These are phyloP conservation scores for Spisula solida DNA, from an alignment of 2,888 invertebrate genomes.

Conservation along the genomic window DNA sequence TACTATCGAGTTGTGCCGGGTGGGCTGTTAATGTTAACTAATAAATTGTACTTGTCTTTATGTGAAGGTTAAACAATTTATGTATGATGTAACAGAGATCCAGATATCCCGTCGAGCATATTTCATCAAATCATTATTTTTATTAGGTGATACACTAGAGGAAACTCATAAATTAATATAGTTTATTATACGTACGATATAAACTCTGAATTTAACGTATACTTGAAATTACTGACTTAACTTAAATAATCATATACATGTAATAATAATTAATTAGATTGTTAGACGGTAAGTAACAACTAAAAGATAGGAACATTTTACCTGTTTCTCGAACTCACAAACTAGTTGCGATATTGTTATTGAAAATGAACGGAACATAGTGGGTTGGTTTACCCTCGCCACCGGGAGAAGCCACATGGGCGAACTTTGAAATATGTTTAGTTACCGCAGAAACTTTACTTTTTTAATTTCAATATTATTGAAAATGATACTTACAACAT, in stretches of 20 bases:
- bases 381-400: too few relatives aligned
- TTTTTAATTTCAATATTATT: too few relatives aligned
- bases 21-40: too few relatives aligned
- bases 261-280: not conserved
- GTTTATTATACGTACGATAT: not conserved
- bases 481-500: too few relatives aligned
- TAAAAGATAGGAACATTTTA: too few relatives aligned
- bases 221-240: conserved; percentile 11
- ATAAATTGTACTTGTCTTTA: not conserved
- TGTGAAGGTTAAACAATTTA: not conserved
- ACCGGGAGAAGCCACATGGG: too few relatives aligned
- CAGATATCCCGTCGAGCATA: not conserved
- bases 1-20: too few relatives aligned
- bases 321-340: too few relatives aligned
- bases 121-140: conserved; percentile 17
- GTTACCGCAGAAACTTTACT: too few relatives aligned
- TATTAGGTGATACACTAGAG: conserved; percentile 2
- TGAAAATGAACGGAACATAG: too few relatives aligned
- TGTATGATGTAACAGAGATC: not conserved
- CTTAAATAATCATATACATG: not conserved
- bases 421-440: too few relatives aligned
- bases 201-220: not conserved
- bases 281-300: not conserved
- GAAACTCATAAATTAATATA: conserved; percentile 6
- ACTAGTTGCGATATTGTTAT: too few relatives aligned